Evolutionary conservation across 2,888 invertebrate genomes (phyloP).

Genomic region (Pseudococcus jackbeardsleyi): DNA sequence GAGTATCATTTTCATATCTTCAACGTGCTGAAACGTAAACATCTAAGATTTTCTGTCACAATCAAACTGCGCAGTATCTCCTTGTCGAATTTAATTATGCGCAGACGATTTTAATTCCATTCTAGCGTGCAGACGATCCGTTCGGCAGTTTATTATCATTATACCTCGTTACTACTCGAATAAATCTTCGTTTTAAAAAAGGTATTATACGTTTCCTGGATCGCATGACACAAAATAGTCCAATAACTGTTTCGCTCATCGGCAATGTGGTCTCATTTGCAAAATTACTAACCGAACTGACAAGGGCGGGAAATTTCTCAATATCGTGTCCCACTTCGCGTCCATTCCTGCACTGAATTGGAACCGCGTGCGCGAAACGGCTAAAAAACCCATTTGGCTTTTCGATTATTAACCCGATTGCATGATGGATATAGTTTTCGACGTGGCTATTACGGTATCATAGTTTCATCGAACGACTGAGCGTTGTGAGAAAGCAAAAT

Average conservation of each 20-base stretch:
- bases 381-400: not conserved
- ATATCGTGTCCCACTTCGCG: not conserved
- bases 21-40: no score
- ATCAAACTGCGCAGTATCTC: not conserved
- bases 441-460: constrained; percentile 22
- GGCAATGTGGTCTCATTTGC: not conserved
- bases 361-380: not conserved
- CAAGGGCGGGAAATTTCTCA: not conserved
- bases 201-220: not conserved
- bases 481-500: not conserved
- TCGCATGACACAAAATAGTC: not conserved
- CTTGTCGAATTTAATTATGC: not conserved
- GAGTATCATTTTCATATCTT: no score
- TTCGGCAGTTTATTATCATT: not conserved
- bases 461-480: not conserved
- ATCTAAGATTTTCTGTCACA: no score
- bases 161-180: not conserved
- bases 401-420: constrained; percentile 23
- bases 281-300: not conserved
- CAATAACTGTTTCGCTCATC: not conserved
- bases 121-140: not conserved
- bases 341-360: not conserved
- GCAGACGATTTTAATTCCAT: not conserved
- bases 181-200: not conserved
- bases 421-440: constrained; percentile 20